A percentile compares a stretch with the other conserved stretches of the same genome.
Evolutionary conservation across 1,140 invertebrate species (phyloP).

Genomic region (Caerostris extrusa): DNA sequence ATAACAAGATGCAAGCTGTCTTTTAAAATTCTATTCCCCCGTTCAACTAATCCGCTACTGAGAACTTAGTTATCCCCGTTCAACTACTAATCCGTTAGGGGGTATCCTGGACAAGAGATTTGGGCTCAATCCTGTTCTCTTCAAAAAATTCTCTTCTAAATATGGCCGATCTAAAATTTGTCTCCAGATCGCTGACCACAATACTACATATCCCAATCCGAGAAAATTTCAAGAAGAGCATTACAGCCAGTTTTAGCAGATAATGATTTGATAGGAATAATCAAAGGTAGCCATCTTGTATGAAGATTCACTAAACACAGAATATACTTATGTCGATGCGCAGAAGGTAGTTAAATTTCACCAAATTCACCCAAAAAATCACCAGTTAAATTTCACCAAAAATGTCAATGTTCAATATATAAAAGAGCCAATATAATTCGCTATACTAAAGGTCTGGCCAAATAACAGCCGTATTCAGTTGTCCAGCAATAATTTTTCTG

Average conservation of each 20-base stretch:
- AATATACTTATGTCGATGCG: conserved; percentile 14
- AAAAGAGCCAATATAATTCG: no score
- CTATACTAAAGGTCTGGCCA: no score
- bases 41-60: not conserved
- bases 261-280: not conserved
- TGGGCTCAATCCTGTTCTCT: not conserved
- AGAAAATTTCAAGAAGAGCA: not conserved
- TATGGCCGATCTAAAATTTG: conserved; percentile 31
- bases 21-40: not conserved
- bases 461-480: no score
- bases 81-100: no score
- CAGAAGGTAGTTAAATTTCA: not conserved
- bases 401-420: no score
- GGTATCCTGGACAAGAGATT: not conserved
- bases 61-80: no score
- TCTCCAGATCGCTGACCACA: not conserved
- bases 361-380: no score
- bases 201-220: no score
- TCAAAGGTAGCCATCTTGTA: not conserved
- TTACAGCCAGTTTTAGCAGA: not conserved
- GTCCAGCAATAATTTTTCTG: no score
- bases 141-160: not conserved
- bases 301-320: conserved; percentile 33
- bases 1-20: conserved; percentile 32
- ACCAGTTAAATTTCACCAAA: no score